These are phyloP conservation scores for Steinernema carpocapsae DNA, from an alignment of 2,888 invertebrate genomes.

Conservation along the genomic window DNA sequence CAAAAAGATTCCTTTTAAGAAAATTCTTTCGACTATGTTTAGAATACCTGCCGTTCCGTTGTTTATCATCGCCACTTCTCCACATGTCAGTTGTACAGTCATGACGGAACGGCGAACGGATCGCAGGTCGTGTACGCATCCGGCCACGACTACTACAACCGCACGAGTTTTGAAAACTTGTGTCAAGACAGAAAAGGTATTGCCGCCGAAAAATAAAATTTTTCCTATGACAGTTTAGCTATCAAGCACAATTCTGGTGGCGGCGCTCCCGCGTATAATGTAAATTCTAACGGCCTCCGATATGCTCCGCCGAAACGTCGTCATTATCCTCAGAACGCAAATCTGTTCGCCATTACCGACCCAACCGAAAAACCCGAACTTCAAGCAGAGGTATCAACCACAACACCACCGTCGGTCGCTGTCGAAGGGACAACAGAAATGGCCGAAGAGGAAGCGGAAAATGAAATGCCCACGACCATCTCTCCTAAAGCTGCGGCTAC, in stretches of 20 bases:
- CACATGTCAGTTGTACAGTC: slow-evolving; percentile 58
- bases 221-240: background rate
- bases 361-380: slow-evolving; percentile 40
- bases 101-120: slow-evolving; percentile 44
- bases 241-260: slow-evolving; percentile 12
- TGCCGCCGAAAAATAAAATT: background rate
- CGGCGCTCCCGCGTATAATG: background rate
- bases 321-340: background rate
- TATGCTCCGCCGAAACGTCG: slow-evolving; percentile 7
- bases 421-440: background rate
- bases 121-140: slow-evolving; percentile 44
- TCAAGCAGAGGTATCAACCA: slow-evolving; percentile 26
- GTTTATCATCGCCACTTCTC: slow-evolving; percentile 56
- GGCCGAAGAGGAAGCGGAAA: slow-evolving; percentile 37
- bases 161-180: slow-evolving; percentile 41
- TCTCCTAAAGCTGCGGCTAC: background rate
- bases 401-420: background rate
- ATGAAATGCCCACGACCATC: slow-evolving; percentile 38
- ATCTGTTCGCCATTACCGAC: background rate
- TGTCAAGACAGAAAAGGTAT: slow-evolving; percentile 38
- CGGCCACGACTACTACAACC: slow-evolving; percentile 46
- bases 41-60: slow-evolving; percentile 3
- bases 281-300: background rate
- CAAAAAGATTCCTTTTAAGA: background rate
- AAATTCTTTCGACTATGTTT: background rate